Conservation (phyloP, 2,888 invertebrate species). For the Gastrophysa polygoni region DNA sequence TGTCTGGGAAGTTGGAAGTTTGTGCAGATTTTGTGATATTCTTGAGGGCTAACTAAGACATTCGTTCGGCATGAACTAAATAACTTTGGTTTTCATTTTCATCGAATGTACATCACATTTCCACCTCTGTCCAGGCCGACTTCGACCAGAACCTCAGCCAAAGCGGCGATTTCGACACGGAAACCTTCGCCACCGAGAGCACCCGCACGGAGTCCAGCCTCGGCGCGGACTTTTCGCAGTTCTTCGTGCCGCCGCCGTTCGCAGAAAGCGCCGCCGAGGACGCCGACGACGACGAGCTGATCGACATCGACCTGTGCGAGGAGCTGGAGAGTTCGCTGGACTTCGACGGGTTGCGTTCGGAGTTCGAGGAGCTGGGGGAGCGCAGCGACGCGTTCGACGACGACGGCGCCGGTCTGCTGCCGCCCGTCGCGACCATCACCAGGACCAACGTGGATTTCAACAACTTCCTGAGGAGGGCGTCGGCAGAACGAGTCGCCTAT, state of each 20-base stretch:
- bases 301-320: slow-evolving; percentile 49
- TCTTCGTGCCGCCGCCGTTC: slow-evolving; percentile 45
- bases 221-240: slow-evolving; percentile 38
- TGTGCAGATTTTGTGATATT: too few species aligned
- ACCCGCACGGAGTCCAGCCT: slow-evolving; percentile 23
- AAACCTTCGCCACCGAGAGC: slow-evolving; percentile 41
- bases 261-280: slow-evolving; percentile 5
- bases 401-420: slow-evolving; percentile 33
- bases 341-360: slow-evolving; percentile 41
- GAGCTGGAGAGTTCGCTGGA: slow-evolving; percentile 49
- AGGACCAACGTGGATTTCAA: slow-evolving; percentile 52
- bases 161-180: slow-evolving; percentile 36
- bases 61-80: too few species aligned
- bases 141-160: slow-evolving; percentile 47
- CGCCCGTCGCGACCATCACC: slow-evolving; percentile 48
- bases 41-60: too few species aligned
- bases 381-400: slow-evolving; percentile 4
- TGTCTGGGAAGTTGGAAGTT: too few species aligned
- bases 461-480: slow-evolving; percentile 47
- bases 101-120: too few species aligned
- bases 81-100: too few species aligned
- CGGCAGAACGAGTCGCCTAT: slow-evolving; percentile 41
- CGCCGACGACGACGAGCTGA: slow-evolving; percentile 31
- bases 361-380: slow-evolving; percentile 40
- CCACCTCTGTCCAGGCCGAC: too few species aligned